Base-by-base conservation (phyloP, 2,797 vertebrate genomes). In the Moxostoma hubbsi region DNA sequence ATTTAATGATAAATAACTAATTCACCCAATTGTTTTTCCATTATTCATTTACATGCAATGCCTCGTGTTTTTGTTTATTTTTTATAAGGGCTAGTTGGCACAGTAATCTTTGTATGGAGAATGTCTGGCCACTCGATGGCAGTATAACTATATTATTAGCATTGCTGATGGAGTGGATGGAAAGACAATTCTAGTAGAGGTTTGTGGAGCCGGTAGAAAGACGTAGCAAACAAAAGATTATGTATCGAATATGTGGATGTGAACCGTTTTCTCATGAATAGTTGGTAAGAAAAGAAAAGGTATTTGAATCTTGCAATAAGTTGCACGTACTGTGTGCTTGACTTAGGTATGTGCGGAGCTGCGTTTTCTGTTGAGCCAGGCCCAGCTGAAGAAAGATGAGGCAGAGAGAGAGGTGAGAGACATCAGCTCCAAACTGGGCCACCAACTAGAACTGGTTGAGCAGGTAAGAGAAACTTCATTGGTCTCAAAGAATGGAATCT, bases 351-450 rank as follows among this genome's bases (percentile, higher is more conserved):
- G 93, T 89, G 94, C 91, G 86, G 97, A 98, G 90, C 93, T 98
- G 87, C 93, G 91, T 74, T 96, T 95, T 90, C 95, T 96, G 85
- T 83, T 97, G 88, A 97, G 93, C 86, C 94, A 96, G 92, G 93
- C 90, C 77, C 91, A 94, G 90, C 91, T 96, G 90, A 96, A 95
- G 92, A 98, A 94, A 88, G 95, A 96, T 81, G 96, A 98, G 89
- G 94, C 93, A 74, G 95, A 98, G 93, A 93, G 95, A 90, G 95
- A 95, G 85, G 92, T 96, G 88, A 92, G 93, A 89, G 95, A 97
- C 85, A 94, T 94, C 89, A 93, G 88, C 83, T 84, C 90, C 90
- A 96, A 94, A 93, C 92, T 91, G 89, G 85, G 90, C 87, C 93
- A 93, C 79, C 94, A 94, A 85, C 93, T 94, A 86, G 95, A 97